Conservation (phyloP, 2,797 vertebrate species). For the Acomys russatus region DNA sequence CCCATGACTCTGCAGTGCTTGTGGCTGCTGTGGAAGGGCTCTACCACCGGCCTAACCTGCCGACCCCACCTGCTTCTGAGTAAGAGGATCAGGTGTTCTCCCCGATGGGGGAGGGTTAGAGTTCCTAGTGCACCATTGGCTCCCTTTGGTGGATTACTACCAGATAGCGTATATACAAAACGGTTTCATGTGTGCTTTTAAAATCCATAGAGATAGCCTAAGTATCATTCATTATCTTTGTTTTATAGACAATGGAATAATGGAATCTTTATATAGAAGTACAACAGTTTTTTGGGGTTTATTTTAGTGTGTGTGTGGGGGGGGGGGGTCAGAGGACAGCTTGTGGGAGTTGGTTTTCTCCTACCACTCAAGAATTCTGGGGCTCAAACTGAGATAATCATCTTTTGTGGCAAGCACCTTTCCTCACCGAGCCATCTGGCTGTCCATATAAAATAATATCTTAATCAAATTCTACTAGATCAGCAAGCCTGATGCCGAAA, state of each 20-base stretch:
- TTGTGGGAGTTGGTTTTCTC: neutral
- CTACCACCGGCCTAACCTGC: neutral
- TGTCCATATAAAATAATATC: neutral
- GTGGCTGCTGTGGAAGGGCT: neutral
- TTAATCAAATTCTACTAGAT: neutral
- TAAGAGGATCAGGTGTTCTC: neutral
- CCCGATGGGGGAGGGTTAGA: neutral
- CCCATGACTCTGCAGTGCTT: neutral
- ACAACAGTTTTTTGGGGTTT: neutral
- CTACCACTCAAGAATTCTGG: neutral
- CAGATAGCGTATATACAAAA: neutral
- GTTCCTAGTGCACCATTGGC: neutral
- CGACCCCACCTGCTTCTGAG: neutral
- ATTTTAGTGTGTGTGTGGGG: neutral
- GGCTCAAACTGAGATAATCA: neutral
- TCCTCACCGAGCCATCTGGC: neutral
- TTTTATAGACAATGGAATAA: constrained; percentile 8
- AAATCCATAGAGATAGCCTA: neutral
- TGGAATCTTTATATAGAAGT: neutral
- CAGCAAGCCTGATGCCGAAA: constrained; percentile 13
- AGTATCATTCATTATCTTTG: neutral
- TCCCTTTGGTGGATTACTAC: neutral
- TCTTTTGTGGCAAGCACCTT: neutral
- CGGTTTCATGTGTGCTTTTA: neutral
- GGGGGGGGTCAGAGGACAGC: neutral